These are phyloP conservation scores for Fulmarus glacialis DNA, from an alignment of 2,113 vertebrate genomes.

Conservation along the genomic window DNA sequence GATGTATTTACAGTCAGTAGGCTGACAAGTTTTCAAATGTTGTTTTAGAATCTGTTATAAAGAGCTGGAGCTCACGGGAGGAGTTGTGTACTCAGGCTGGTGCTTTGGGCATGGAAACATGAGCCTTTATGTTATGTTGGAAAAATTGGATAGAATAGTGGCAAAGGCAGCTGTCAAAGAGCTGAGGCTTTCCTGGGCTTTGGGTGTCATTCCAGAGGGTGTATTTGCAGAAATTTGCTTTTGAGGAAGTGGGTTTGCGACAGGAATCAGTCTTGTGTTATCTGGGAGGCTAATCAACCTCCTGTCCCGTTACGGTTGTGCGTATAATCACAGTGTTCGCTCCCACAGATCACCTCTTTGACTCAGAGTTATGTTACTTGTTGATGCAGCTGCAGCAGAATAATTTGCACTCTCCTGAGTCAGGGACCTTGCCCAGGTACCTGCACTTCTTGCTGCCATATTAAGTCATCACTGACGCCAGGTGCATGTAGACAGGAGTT, in stretches of 20 bases:
- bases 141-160: neutral
- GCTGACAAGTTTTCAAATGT: neutral
- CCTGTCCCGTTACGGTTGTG: neutral
- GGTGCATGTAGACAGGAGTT: fast-evolving
- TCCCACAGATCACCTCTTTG: neutral
- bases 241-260: neutral
- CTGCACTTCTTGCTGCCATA: fast-evolving
- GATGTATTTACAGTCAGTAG: neutral
- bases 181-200: neutral
- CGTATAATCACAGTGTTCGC: neutral
- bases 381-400: neutral
- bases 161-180: neutral
- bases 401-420: neutral
- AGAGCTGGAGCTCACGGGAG: neutral
- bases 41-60: neutral
- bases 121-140: neutral
- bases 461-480: neutral
- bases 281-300: neutral
- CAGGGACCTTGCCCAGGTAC: neutral
- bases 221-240: neutral
- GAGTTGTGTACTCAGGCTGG: neutral
- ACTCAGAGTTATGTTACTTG: neutral
- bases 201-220: neutral
- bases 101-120: neutral
- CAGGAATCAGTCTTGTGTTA: neutral